Conservation (phyloP, 2,888 invertebrate species). For the Strigamia crassipes region DNA sequence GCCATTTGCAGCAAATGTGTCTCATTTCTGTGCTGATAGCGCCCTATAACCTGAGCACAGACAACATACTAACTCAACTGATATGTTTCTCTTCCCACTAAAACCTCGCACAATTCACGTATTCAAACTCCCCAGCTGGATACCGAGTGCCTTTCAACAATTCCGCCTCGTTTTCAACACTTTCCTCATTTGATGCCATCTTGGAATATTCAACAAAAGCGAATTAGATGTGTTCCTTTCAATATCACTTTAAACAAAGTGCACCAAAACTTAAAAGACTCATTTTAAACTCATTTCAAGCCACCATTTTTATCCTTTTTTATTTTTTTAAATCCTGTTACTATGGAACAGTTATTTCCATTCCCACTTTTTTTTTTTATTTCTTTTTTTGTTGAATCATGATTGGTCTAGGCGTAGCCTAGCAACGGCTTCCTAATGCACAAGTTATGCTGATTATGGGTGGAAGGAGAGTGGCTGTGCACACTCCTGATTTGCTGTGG, state of each 20-base stretch:
- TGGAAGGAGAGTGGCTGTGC: slow-evolving; percentile 31
- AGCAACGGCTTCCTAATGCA: slow-evolving; percentile 18
- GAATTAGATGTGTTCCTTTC: not conserved
- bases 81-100: slow-evolving; percentile 4
- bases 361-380: not conserved
- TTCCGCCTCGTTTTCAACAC: not conserved
- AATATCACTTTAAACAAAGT: not conserved
- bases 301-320: not conserved
- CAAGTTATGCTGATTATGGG: slow-evolving; percentile 36
- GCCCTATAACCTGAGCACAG: slow-evolving; percentile 23
- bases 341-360: not conserved
- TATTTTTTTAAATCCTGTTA: not conserved
- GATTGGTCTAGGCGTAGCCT: slow-evolving; percentile 26
- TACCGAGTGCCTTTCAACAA: not conserved
- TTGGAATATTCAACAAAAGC: not conserved
- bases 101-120: slow-evolving; percentile 10
- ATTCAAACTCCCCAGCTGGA: slow-evolving; percentile 14
- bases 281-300: not conserved
- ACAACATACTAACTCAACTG: slow-evolving; percentile 10
- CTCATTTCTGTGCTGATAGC: slow-evolving; percentile 31
- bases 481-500: slow-evolving; percentile 26
- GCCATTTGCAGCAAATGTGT: slow-evolving; percentile 9
- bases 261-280: not conserved
- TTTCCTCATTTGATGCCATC: not conserved
- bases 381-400: slow-evolving; percentile 5